Percentiles rank a stretch among this genome's conserved stretches.
Evolutionary conservation across 2,888 invertebrate species (phyloP).

Genomic region (Macrophya alboannulata): DNA sequence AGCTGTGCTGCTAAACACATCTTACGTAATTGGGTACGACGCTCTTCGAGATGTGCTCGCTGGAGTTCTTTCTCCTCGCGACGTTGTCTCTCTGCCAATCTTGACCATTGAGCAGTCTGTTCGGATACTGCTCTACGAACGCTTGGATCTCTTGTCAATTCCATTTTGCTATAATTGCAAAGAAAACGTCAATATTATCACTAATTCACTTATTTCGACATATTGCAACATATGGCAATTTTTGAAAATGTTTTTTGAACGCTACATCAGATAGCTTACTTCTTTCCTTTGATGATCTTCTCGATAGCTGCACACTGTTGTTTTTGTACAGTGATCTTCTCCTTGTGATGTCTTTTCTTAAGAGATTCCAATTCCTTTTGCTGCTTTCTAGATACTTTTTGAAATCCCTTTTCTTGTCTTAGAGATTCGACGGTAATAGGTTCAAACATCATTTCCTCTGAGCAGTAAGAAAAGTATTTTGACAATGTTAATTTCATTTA

Average conservation of each 20-base stretch:
- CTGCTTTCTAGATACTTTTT: conserved; percentile 96
- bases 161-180: conserved; percentile 86
- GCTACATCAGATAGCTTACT: conserved; percentile 82
- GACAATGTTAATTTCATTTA: conserved; percentile 11
- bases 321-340: conserved; percentile 94
- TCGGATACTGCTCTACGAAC: conserved; percentile 93
- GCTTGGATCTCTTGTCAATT: conserved; percentile 89
- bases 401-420: conserved; percentile 94
- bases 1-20: conserved; percentile 93
- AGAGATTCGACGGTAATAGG: conserved; percentile 94
- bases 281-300: conserved; percentile 96
- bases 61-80: conserved; percentile 92
- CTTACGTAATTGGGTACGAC: conserved; percentile 85
- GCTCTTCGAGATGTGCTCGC: conserved; percentile 91
- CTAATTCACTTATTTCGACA: not conserved
- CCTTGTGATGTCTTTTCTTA: conserved; percentile 96
- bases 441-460: conserved; percentile 88
- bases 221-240: not conserved
- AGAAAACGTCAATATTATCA: conserved; percentile 18
- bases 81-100: conserved; percentile 92
- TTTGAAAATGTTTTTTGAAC: not conserved
- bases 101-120: conserved; percentile 97
- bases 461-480: conserved; percentile 36
- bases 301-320: conserved; percentile 95
- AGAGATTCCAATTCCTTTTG: conserved; percentile 96